Evolutionary conservation across 2,797 vertebrate genomes (phyloP).

Genomic region (Picus viridis): DNA sequence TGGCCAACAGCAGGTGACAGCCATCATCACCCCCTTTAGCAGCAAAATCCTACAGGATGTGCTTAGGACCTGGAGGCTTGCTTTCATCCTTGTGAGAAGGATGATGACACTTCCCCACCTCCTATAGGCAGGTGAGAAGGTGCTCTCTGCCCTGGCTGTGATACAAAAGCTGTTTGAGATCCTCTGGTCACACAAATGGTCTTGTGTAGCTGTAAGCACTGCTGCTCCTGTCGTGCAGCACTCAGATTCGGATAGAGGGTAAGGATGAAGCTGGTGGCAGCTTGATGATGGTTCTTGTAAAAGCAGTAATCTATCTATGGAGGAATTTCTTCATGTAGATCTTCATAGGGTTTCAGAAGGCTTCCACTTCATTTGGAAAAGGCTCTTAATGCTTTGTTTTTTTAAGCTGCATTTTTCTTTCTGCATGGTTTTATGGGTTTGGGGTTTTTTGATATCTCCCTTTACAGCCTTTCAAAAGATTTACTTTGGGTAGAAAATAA

Average conservation of each 20-base stretch:
- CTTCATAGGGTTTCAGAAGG: neutral
- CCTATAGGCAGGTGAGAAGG: neutral
- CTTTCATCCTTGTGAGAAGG: neutral
- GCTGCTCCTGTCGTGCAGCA: accelerated
- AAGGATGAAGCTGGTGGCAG: neutral
- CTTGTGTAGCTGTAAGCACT: neutral
- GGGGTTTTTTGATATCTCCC: neutral
- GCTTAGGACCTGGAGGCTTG: neutral
- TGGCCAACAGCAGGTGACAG: neutral
- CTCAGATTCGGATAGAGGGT: neutral
- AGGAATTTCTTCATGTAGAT: neutral
- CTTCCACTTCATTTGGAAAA: neutral
- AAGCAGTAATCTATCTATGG: neutral
- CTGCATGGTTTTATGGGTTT: neutral
- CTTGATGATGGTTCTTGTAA: neutral
- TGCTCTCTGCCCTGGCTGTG: neutral
- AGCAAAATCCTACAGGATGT: neutral
- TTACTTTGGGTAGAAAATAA: neutral
- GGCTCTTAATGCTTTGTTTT: neutral
- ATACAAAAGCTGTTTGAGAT: neutral
- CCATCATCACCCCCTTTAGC: neutral
- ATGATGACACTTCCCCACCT: neutral
- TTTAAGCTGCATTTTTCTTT: neutral
- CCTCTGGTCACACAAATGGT: neutral
- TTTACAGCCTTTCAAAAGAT: neutral